Evolutionary conservation across 2,797 vertebrate species (phyloP), one percentile per base, ranked within the genome.

Genomic region (Notolabrus celidotus): DNA sequence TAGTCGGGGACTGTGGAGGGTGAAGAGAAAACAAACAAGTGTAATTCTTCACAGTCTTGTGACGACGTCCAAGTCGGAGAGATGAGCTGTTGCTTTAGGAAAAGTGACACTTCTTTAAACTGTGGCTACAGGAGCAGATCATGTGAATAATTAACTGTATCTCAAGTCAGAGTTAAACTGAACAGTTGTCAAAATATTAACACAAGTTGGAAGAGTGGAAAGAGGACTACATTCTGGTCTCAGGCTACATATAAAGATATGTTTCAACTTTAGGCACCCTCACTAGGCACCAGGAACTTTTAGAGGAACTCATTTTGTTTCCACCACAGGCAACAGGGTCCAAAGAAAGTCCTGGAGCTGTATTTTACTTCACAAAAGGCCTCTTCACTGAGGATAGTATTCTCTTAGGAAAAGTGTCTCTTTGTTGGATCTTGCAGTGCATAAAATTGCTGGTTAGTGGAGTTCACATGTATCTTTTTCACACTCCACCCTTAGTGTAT

Each of bases 1-100:
- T 88, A 89, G 77, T 81, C 71, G 49, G 77, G 58, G 55, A 87
- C 79, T 77, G 61, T 20, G 56, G 77, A 88, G 75, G 73, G 71
- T 79, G 85, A 85, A 84, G 78, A 53, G 77, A 86, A 88, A 88
- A 47, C 46, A 47, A 47, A 47, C 41, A 62, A 71, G 25, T 51
- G 57, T 70, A 78, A 89, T 89, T 80, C 56, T 73, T 80, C 67
- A 80, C 51, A 61, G 73, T 52, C 51, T 50, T 71, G 29, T 59
- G 59, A 79, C 43, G 70, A 84, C 17, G 52, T 77, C 27, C 17
- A 14, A 20, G 59, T 55, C 67, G 45, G 14, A 66, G 47, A 67
- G 74, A 71, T 67, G 68, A 79, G 57, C 45, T 65, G 54, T 46
- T 59, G 55, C 43, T 36, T 71, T 59, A 33, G 29, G 33, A 33